phyloP scores from a whole-genome alignment of 2,888 invertebrate species.

The Lasioglossum marginatum region DNA sequence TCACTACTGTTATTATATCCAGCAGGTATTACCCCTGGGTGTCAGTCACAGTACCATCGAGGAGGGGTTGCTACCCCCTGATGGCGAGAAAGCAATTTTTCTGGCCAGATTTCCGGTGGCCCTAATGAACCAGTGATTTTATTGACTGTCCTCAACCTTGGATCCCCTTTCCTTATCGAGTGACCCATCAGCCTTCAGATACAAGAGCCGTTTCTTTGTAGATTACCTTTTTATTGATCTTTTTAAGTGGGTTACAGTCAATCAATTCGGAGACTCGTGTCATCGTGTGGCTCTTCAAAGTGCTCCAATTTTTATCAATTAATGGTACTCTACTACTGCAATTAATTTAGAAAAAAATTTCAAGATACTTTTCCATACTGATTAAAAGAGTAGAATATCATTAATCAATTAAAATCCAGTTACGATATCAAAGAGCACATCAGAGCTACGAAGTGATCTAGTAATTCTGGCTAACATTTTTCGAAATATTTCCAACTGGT shows the following conservation, averaged over 20 bases:
- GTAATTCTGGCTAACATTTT: too few relatives aligned
- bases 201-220: not conserved
- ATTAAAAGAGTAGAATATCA: too few relatives aligned
- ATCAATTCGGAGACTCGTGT: not conserved
- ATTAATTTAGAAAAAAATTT: not conserved
- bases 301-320: not conserved
- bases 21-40: slow-evolving; percentile 36
- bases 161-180: not conserved
- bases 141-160: not conserved
- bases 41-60: not conserved
- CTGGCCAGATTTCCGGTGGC: not conserved
- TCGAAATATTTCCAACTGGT: not conserved
- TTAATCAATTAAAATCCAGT: too few relatives aligned
- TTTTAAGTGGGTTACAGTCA: not conserved
- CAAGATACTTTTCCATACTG: too few relatives aligned
- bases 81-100: slow-evolving; percentile 7
- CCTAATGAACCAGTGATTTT: not conserved
- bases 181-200: not conserved
- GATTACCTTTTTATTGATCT: not conserved
- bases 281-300: not conserved
- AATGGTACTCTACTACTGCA: not conserved
- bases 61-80: not conserved
- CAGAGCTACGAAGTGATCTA: too few relatives aligned
- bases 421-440: too few relatives aligned
- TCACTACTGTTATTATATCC: slow-evolving; percentile 50